Conservation (phyloP, 2,113 vertebrate genomes). For the Enhydra lutris region DNA sequence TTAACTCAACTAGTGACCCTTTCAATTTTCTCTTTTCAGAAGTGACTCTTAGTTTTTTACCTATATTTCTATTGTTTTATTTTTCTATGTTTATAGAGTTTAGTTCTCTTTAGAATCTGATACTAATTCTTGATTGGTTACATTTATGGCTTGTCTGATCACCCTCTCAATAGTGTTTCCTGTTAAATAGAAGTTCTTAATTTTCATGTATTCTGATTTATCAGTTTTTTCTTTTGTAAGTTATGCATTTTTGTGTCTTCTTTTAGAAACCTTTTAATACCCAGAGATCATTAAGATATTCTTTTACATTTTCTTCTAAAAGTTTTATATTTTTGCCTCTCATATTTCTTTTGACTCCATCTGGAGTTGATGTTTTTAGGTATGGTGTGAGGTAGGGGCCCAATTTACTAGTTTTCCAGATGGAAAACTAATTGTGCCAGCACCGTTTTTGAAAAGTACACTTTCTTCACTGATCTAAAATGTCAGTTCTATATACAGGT, state of each 20-base stretch:
- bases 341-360: not conserved
- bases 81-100: not conserved
- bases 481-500: not conserved
- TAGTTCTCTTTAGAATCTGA: not conserved
- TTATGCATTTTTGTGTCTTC: not conserved
- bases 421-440: not conserved
- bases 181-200: constrained; percentile 6
- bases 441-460: not conserved
- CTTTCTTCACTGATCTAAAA: not conserved
- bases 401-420: not conserved
- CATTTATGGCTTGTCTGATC: not conserved
- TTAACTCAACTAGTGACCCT: not conserved
- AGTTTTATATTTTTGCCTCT: not conserved
- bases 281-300: not conserved
- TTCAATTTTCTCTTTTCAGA: constrained; percentile 22
- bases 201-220: constrained; percentile 14
- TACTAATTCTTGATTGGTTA: not conserved
- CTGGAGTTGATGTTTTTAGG: not conserved
- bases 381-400: not conserved
- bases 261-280: constrained; percentile 3
- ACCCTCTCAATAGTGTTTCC: not conserved
- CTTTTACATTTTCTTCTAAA: not conserved
- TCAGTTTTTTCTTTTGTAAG: not conserved
- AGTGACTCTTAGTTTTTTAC: not conserved
- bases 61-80: not conserved